Conservation (phyloP, 2,888 invertebrate genomes). For the Caenorhabditis imperialis region DNA sequence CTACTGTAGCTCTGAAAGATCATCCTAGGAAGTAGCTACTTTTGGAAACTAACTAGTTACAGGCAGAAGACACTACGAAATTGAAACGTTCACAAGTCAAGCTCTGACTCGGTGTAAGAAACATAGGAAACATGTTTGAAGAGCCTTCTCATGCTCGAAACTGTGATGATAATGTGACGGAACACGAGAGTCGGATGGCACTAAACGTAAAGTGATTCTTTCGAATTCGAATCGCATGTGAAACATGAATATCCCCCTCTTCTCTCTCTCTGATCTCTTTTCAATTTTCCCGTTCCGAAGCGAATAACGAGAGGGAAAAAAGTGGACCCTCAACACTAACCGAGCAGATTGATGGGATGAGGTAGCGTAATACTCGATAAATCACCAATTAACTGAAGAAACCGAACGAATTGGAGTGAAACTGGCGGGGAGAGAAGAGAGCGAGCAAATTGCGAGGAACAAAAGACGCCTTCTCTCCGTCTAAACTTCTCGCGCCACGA, state of each 20-base stretch:
- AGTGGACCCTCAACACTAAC: conserved; percentile 25
- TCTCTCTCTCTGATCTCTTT: conserved; percentile 2
- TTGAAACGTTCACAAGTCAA: too few relatives aligned
- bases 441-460: conserved; percentile 12
- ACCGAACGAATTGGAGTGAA: conserved; percentile 37
- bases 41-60: too few relatives aligned
- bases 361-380: conserved; percentile 50
- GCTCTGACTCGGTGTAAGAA: too few relatives aligned
- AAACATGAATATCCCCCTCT: conserved; percentile 33
- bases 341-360: conserved; percentile 44
- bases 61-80: too few relatives aligned
- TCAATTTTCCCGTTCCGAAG: conserved; percentile 1
- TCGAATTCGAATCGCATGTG: conserved; percentile 28
- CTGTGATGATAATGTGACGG: too few relatives aligned
- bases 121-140: too few relatives aligned
- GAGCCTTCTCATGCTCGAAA: too few relatives aligned
- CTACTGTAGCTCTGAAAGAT: too few relatives aligned
- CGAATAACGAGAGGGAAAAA: conserved; percentile 12
- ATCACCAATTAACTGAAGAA: conserved; percentile 46
- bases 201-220: conserved; percentile 41
- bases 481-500: conserved; percentile 1
- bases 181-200: too few relatives aligned
- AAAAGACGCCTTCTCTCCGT: conserved; percentile 11
- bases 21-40: too few relatives aligned
- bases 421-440: not conserved